Base-by-base conservation (phyloP, 1,140 invertebrate species). In the Zaprionus kolodkinae region DNA sequence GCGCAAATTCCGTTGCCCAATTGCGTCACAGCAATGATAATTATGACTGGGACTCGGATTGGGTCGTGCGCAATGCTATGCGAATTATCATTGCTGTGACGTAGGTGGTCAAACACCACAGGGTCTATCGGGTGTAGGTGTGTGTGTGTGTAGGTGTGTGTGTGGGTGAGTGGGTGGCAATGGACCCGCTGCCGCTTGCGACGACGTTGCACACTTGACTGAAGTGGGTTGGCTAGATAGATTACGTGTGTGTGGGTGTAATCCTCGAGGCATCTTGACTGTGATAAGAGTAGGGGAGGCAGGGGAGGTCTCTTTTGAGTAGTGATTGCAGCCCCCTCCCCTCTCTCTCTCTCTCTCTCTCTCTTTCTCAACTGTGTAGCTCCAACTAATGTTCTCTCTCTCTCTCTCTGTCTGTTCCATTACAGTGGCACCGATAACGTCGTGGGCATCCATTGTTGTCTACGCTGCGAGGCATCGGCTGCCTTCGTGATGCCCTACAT, bases 401-500 rank as follows among this genome's bases (percentile, higher is more conserved):
- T 45, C 40, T 3, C 3, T 45, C 40, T 15, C 40, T 43, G n/a
- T 43, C n/a, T 15, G 7, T n/a, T 43, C n/a, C n/a, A 43, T 79
- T 72, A 0, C 67, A 92, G 91, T 6, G 97, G 97, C 6, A 94
- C 93, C 69, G 94, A 97, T 90, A 96, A 99, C 94, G 95, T 98
- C 36, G 96, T 97, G 83, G 96, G 96, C 54, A 94, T 98, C 60
- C 94, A 96, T 79, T 94, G 96, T 57, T 97, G 96, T 91, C 92
- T 98, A 43, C 94, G 97, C 70, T 94, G 96, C 76, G 94, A 94
- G 70, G 96, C 97, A 75, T 96, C 97, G 77, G 95, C 98, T 69
- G 96, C 97, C 40, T 97, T 98, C 93, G 95, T 98, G 40, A 98
- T 99, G 97, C 97, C 97, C 21, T 97, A 96, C 93, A 95, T 98